A percentile compares a stretch with the other conserved stretches of the same genome.
Evolutionary conservation across 1,140 invertebrate species (phyloP).

Genomic region (Procambarus clarkii): DNA sequence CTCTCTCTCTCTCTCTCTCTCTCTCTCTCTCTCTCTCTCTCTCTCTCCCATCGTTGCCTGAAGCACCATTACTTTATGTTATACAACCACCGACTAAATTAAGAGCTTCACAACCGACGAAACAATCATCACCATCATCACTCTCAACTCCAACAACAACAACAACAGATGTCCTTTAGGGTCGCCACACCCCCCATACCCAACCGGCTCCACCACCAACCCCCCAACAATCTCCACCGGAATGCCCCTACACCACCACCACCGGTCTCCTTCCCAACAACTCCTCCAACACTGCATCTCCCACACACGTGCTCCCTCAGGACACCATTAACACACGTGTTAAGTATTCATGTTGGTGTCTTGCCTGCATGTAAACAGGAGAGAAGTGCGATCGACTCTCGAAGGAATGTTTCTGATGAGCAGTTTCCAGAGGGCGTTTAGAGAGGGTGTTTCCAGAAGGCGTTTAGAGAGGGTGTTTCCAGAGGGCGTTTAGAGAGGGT

Average conservation of each 20-base stretch:
- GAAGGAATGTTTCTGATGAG: neutral
- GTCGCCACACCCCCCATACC: neutral
- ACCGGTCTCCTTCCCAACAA: neutral
- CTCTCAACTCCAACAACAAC: neutral
- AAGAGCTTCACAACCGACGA: neutral
- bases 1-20: neutral
- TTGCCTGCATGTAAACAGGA: neutral
- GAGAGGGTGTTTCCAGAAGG: neutral
- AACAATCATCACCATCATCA: neutral
- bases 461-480: neutral
- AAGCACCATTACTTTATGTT: too few species aligned
- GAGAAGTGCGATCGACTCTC: neutral
- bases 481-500: neutral
- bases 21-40: neutral
- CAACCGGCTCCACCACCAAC: neutral
- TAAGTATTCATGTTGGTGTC: constrained; percentile 1
- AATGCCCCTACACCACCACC: too few species aligned
- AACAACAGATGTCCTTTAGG: neutral
- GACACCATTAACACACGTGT: neutral
- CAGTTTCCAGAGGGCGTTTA: neutral
- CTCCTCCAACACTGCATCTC: neutral
- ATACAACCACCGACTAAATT: neutral
- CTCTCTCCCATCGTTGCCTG: neutral
- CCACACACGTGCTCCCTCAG: neutral
- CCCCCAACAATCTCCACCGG: neutral